phyloP scores from a whole-genome alignment of 1,140 invertebrate species.

The Metopolophium dirhodum region DNA sequence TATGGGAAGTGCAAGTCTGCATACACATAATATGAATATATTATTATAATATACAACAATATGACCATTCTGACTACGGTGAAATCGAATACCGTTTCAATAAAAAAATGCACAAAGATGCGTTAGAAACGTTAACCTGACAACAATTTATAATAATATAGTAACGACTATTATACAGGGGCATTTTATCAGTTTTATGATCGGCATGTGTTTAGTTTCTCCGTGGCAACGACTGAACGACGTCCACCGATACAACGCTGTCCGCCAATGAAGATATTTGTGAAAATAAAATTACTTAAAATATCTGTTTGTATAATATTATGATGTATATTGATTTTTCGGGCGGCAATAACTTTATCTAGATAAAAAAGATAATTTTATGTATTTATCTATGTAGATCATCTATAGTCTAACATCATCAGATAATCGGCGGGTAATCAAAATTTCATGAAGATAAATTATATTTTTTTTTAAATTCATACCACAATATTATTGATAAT shows the following conservation, averaged over 20 bases:
- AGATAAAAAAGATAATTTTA: not conserved
- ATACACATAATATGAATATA: not conserved
- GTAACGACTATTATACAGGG: not conserved
- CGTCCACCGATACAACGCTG: not conserved
- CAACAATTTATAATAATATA: too few species aligned
- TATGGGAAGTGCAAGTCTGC: not conserved
- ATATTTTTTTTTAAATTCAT: not conserved
- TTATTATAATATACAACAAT: slow-evolving; percentile 3
- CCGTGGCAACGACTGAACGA: too few species aligned
- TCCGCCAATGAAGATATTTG: not conserved
- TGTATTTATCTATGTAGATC: too few species aligned
- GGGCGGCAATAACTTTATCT: not conserved
- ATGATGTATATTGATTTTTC: not conserved
- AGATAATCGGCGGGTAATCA: not conserved
- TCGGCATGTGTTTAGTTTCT: not conserved
- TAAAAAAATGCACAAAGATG: not conserved
- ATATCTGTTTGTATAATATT: not conserved
- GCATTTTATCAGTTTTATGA: not conserved
- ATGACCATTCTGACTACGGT: not conserved
- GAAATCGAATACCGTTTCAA: slow-evolving; percentile 3
- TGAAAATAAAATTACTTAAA: not conserved
- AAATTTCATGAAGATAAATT: not conserved
- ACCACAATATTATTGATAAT: not conserved
- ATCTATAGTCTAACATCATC: not conserved
- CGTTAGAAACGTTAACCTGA: too few species aligned